Base-by-base conservation (phyloP, 2,113 vertebrate species). In the Haemorhous mexicanus region DNA sequence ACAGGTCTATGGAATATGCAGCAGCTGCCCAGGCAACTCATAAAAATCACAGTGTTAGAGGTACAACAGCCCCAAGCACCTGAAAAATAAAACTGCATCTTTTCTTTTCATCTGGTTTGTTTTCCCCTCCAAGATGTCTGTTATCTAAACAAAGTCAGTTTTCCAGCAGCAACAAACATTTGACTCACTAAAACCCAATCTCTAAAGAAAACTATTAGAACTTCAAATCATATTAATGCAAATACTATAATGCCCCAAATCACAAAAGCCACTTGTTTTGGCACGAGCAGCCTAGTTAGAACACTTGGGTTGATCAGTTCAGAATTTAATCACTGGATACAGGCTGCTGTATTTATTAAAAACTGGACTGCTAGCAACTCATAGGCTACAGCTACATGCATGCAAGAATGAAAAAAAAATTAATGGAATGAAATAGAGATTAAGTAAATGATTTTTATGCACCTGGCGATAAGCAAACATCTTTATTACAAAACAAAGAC, bases 401-500 rank as follows among this genome's bases (percentile, higher is more conserved):
- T 0, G 0, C 32, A 89, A 90, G 69, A 92, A 87, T 3, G 47
- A 79, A 94, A 95, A 93, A 37, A 72, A 77, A 94, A 89, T 23
- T 89, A 93, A 90, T 62, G 62, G 88, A 89, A 96, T 92, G 87
- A 96, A 94, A 94, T 67, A 80, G 64, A 95, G 87, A 95, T 93
- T 91, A 96, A 97, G 86, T 89, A 94, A 95, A 94, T 93, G 4
- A 92, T 96, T 95, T 96, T 92, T 90, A 94, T 87, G 93, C 93
- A 96, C 90, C 94, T 97, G 94, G 93, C 1, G 37, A 97, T 46
- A 97, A 79, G 96, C 96, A 91, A 97, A 95, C 84, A 96, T 69
- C 94, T 93, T 96, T 91, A 95, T 43, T 96, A 83, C 93, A 96
- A 97, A 95, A 85, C 87, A 94, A 93, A 95, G 95, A 90, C 74